Base-by-base conservation (phyloP, 2,113 vertebrate species). In the Agapornis roseicollis region DNA sequence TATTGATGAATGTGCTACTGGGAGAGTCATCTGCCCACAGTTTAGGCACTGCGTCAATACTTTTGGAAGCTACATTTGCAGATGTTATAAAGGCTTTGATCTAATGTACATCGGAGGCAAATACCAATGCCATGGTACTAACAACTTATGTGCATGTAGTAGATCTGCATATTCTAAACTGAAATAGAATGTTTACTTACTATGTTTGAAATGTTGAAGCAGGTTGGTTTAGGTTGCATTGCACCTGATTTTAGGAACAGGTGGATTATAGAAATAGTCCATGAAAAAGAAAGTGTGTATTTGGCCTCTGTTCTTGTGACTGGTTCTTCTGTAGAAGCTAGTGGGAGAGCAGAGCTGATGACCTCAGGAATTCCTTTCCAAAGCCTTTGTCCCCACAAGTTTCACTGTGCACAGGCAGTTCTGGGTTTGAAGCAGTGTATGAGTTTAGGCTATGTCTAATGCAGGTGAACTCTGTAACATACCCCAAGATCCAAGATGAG, bases 31-130 rank as follows among this genome's bases (percentile, higher is more conserved):
- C 88, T 99, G 99, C 80, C 99, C 99, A 9, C 96, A 98, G 29
- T 99, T 99, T 94, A 98, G 99, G 88, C 99, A 99, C 93, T 99
- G 99, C 6, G 97, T 99, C 96, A 99, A 99, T 97, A 99, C 99
- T 11, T 99, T 99, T 9, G 99, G 99, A 56, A 99, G 99, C 96
- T 99, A 99, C 97, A 98, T 99, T 97, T 99, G 99, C 99, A 99
- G 98, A 85, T 99, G 99, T 85, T 98, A 98, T 7, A 97, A 99
- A 64, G 99, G 99, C 70, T 99, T 99, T 31, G 98, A 99, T 95
- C 98, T 99, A 93, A 98, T 99, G 95, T 99, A 99, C 97, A 98
- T 99, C 13, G 98, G 98, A 44, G 99, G 99, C 72, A 99, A 99
- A 98, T 99, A 99, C 96, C 99, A 99, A 15, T 99, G 99, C 90